phyloP scores from a whole-genome alignment of 1,140 invertebrate genomes.

The Proales similis region DNA sequence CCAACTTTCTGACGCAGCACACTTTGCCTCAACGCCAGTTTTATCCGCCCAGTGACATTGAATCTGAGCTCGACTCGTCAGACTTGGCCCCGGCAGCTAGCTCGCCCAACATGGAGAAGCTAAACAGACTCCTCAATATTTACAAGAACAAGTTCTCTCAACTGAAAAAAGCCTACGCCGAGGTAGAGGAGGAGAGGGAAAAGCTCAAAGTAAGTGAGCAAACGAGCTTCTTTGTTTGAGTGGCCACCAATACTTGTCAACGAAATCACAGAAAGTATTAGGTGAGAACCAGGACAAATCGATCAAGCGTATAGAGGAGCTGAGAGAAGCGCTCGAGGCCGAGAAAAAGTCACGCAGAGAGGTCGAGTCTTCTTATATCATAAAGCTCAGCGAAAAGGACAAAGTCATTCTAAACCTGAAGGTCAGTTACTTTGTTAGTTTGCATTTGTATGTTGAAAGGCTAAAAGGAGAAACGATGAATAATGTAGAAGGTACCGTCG shows the following conservation, averaged over 20 bases:
- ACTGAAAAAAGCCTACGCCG: slow-evolving; percentile 15
- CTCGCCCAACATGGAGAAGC: background rate
- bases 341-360: slow-evolving; percentile 4
- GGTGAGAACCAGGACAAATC: slow-evolving; percentile 31
- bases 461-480: slow-evolving; percentile 8
- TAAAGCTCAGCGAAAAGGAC: slow-evolving; percentile 9
- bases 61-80: slow-evolving; percentile 18
- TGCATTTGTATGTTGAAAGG: background rate
- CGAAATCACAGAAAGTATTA: slow-evolving; percentile 22
- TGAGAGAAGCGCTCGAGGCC: slow-evolving; percentile 11
- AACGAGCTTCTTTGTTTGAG: background rate
- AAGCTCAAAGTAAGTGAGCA: slow-evolving; percentile 3
- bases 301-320: slow-evolving; percentile 14
- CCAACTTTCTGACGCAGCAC: background rate
- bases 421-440: too few species aligned
- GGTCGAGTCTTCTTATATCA: background rate
- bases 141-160: slow-evolving; percentile 27
- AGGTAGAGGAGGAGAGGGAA: slow-evolving; percentile 27
- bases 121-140: slow-evolving; percentile 22
- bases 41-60: slow-evolving; percentile 28
- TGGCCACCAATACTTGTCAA: background rate
- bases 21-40: slow-evolving; percentile 3
- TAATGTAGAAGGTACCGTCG: background rate
- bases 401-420: slow-evolving; percentile 14
- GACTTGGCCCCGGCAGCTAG: background rate